These are phyloP conservation scores for Dicycla oo DNA, from an alignment of 2,888 invertebrate genomes.

Conservation along the genomic window DNA sequence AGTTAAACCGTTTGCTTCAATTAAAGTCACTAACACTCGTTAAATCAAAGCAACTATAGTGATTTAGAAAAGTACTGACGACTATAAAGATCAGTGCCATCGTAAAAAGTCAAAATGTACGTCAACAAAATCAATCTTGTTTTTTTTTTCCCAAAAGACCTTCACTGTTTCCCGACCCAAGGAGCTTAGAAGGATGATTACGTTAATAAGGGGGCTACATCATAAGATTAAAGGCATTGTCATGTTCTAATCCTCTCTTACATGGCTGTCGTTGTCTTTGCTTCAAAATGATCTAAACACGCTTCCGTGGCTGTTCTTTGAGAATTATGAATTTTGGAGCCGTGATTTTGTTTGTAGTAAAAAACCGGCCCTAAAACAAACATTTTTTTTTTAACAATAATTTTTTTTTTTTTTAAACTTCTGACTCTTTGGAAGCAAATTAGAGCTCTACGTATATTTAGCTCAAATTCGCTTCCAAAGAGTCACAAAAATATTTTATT, in stretches of 20 bases:
- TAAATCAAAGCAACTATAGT: conserved; percentile 4
- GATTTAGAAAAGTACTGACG: conserved; percentile 14
- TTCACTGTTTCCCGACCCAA: conserved; percentile 36
- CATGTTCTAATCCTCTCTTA: conserved; percentile 52
- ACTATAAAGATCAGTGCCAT: background rate
- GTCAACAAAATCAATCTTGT: conserved; percentile 49
- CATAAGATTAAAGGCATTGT: conserved; percentile 58
- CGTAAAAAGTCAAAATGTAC: conserved; percentile 26
- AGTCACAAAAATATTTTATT: background rate
- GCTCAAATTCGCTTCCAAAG: background rate
- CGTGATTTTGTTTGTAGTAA: background rate
- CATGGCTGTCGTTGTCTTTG: conserved; percentile 29
- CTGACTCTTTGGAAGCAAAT: too few species aligned
- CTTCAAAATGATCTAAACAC: conserved; percentile 30
- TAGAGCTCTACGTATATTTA: too few species aligned
- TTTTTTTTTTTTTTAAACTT: background rate
- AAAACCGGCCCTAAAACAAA: too few species aligned
- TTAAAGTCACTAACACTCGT: background rate
- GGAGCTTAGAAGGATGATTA: conserved; percentile 58
- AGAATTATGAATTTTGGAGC: conserved; percentile 8
- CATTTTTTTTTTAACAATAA: too few species aligned
- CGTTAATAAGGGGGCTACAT: conserved; percentile 56
- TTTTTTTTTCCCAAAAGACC: conserved; percentile 30
- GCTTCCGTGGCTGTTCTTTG: conserved; percentile 24
- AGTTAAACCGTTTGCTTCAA: background rate